Evolutionary conservation across 2,888 invertebrate species (phyloP).

Genomic region (Xanthia icteritia): DNA sequence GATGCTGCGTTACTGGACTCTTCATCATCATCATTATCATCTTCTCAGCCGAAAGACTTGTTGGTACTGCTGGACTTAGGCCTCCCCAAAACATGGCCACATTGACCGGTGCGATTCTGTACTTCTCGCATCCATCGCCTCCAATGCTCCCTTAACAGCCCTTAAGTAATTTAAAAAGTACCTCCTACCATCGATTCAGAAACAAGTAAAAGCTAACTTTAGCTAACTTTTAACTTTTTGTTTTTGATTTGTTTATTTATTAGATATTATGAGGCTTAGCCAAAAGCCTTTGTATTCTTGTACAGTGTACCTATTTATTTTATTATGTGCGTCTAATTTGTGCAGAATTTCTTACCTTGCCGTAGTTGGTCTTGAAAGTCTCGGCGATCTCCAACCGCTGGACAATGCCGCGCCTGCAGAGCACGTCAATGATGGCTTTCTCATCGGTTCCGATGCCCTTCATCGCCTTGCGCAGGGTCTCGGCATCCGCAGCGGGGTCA

Average conservation of each 20-base stretch:
- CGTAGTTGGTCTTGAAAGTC: constrained; percentile 97
- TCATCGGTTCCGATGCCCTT: constrained; percentile 98
- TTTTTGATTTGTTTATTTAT: not conserved
- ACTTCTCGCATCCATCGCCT: not conserved
- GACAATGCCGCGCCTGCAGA: constrained; percentile 96
- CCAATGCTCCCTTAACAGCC: not conserved
- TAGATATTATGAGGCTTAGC: not conserved
- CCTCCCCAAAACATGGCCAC: not conserved
- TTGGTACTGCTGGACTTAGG: not conserved
- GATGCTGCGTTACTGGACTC: no score
- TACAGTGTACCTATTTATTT: no score
- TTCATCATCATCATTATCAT: no score
- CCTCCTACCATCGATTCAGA: no score
- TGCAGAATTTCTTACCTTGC: constrained; percentile 91
- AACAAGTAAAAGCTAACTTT: not conserved
- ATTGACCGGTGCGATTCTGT: no score
- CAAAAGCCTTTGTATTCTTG: not conserved
- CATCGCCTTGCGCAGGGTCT: constrained; percentile 96
- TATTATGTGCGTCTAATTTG: not conserved
- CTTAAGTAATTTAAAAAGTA: not conserved
- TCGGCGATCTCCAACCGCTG: constrained; percentile 97
- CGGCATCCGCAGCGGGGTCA: constrained; percentile 96
- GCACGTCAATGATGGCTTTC: constrained; percentile 96
- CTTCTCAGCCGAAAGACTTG: not conserved
- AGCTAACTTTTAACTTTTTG: not conserved